Evolutionary conservation across 1,140 invertebrate species (phyloP).

Genomic region (Drosophila nikananu): DNA sequence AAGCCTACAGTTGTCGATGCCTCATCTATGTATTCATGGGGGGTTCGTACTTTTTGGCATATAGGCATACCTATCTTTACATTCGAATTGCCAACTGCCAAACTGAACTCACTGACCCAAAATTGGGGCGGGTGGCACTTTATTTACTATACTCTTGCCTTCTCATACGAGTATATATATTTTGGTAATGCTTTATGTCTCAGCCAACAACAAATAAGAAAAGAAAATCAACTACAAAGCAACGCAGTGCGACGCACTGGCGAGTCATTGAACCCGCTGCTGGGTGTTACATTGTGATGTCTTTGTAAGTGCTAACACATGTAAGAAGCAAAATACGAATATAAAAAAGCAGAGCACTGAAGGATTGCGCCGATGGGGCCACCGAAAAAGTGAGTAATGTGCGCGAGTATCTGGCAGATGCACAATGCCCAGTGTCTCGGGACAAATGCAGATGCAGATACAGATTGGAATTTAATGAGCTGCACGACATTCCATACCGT

Average conservation of each 20-base stretch:
- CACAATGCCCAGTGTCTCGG: slow-evolving; percentile 21
- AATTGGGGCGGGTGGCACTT: slow-evolving; percentile 28
- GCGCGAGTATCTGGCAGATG: slow-evolving; percentile 19
- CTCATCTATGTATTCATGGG: slow-evolving; percentile 15
- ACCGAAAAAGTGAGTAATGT: slow-evolving; percentile 39
- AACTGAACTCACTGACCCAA: slow-evolving; percentile 44
- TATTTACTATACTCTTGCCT: slow-evolving; percentile 1
- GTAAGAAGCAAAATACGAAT: slow-evolving; percentile 25
- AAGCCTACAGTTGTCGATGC: slow-evolving; percentile 16
- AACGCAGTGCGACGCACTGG: slow-evolving; percentile 38
- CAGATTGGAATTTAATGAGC: slow-evolving; percentile 49
- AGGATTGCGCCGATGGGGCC: slow-evolving; percentile 18
- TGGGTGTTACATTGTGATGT: slow-evolving; percentile 42
- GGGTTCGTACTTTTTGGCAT: slow-evolving; percentile 15
- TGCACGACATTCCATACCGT: slow-evolving; percentile 37
- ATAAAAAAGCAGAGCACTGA: slow-evolving; percentile 20
- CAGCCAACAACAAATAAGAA: slow-evolving; percentile 2
- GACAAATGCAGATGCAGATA: slow-evolving; percentile 34
- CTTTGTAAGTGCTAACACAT: slow-evolving; percentile 48
- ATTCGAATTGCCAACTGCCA: slow-evolving; percentile 13
- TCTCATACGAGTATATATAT: slow-evolving; percentile 30
- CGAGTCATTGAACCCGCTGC: slow-evolving; percentile 54
- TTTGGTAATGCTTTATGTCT: slow-evolving; percentile 53
- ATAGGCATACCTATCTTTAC: not conserved
- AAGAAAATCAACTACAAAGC: slow-evolving; percentile 16